Percentiles rank a stretch among this genome's conserved stretches.
Evolutionary conservation across 2,113 vertebrate genomes (phyloP).

Genomic region (Piaya cayana): DNA sequence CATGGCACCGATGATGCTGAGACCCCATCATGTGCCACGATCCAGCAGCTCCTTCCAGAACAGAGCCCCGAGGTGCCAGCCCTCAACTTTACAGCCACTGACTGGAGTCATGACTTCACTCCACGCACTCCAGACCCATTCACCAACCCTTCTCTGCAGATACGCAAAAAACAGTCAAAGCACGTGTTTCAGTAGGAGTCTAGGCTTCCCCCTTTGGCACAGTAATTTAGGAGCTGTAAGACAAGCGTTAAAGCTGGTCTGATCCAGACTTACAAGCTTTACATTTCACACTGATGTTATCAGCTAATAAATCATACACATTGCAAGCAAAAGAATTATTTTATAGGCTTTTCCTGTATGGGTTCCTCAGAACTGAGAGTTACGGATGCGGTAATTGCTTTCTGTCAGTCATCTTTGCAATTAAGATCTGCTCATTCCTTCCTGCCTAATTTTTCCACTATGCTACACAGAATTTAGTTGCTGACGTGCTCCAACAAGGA

Average conservation of each 20-base stretch:
- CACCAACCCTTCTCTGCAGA: background rate
- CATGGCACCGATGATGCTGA: background rate
- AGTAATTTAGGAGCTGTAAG: slow-evolving; percentile 18
- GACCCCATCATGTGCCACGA: background rate
- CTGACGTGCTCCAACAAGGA: slow-evolving; percentile 41
- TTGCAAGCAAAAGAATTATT: background rate
- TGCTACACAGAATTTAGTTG: slow-evolving; percentile 24
- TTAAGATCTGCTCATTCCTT: slow-evolving; percentile 36
- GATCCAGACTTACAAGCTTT: slow-evolving; percentile 52
- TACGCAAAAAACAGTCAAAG: background rate
- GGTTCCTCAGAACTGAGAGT: background rate
- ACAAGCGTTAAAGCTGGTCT: slow-evolving; percentile 33
- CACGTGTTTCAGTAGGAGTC: background rate
- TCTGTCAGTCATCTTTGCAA: slow-evolving; percentile 29
- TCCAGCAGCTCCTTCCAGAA: background rate
- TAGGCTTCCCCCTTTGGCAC: background rate
- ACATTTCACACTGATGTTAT: slow-evolving; percentile 61
- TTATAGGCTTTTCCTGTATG: background rate
- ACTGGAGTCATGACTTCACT: background rate
- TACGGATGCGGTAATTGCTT: slow-evolving; percentile 27
- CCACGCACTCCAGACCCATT: background rate
- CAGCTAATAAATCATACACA: slow-evolving; percentile 32
- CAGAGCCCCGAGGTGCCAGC: background rate
- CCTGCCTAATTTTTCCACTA: slow-evolving; percentile 31
- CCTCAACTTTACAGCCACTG: background rate